These are phyloP conservation scores for Cosmopolites sordidus DNA, from an alignment of 2,888 invertebrate species.

Conservation along the genomic window DNA sequence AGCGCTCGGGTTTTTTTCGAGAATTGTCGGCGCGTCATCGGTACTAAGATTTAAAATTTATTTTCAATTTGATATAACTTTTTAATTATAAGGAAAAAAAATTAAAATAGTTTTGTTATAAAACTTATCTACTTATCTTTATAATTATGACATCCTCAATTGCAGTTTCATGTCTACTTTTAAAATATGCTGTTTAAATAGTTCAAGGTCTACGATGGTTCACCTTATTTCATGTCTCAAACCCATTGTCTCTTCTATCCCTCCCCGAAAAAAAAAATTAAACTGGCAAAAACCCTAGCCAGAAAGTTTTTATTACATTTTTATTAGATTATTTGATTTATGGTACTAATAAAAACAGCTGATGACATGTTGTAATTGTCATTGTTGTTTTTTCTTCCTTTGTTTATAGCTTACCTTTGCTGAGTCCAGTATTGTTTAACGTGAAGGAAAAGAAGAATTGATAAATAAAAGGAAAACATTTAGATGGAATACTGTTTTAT, in stretches of 20 bases:
- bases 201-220: constrained; percentile 3
- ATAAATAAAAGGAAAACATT: too few relatives aligned
- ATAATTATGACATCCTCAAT: too few relatives aligned
- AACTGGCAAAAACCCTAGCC: constrained; percentile 5
- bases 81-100: too few relatives aligned
- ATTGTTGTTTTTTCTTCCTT: constrained; percentile 9
- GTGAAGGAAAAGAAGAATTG: too few relatives aligned
- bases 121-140: too few relatives aligned
- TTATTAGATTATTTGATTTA: constrained; percentile 18
- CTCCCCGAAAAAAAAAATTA: constrained; percentile 3
- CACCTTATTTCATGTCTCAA: constrained; percentile 9
- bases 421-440: not conserved
- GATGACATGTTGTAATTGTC: constrained; percentile 9
- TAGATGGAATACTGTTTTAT: too few relatives aligned
- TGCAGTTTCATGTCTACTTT: too few relatives aligned
- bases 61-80: too few relatives aligned
- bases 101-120: too few relatives aligned
- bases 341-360: constrained; percentile 10
- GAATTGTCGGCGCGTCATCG: too few relatives aligned
- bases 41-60: too few relatives aligned
- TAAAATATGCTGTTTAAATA: not conserved
- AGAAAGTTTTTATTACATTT: constrained; percentile 20
- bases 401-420: constrained; percentile 6
- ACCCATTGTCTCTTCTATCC: constrained; percentile 7
- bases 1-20: too few relatives aligned